Evolutionary conservation across 2,797 vertebrate genomes (phyloP), one percentile per base, ranked within the genome.

Genomic region (Mycteria americana): DNA sequence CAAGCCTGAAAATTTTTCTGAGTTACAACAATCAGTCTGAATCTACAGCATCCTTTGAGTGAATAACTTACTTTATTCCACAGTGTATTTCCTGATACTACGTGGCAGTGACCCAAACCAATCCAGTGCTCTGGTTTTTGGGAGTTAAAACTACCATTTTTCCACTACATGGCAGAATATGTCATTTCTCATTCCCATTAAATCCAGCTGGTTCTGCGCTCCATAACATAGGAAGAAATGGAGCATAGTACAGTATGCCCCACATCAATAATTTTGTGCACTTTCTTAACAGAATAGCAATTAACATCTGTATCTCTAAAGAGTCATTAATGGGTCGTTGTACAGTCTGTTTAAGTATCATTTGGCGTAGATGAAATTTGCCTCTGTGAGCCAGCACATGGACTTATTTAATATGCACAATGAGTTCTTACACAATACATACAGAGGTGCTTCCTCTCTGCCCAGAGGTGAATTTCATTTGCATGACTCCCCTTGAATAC

Each of bases 401-500:
- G 15, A 2, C 2, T 80, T 73, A 48, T 53, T 73, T 84, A 60
- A 48, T 23, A 69, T 13, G 6, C 33, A 39, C 8, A 43, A 1
- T 62, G 9, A 7, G 5, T 57, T 73, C 33, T 41, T 41, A 31
- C 46, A 54, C 15, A 25, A 23, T 21, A 30, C 18, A 56, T 2
- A 46, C 18, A 23, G 3, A 0, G 0, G 0, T 33, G 30, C 21
- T 57, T 41, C 19, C 43, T 86, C 10, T 67, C 27, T 67, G 18
- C 21, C 45, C 48, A 67, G 74, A 54, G 8, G 16, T n/a, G 28
- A 50, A 50, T 91, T 92, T 62, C 21, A 37, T 45, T 92, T 92
- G 8, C 25, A 13, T 69, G 62, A 18, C 19, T 62, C n/a, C 80
- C 12, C 21, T 27, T 23, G 54, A 88, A 84, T 28, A 54, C 16